Conservation (phyloP, 1,140 invertebrate species). For the Pseudomyrmex flavicornis region DNA sequence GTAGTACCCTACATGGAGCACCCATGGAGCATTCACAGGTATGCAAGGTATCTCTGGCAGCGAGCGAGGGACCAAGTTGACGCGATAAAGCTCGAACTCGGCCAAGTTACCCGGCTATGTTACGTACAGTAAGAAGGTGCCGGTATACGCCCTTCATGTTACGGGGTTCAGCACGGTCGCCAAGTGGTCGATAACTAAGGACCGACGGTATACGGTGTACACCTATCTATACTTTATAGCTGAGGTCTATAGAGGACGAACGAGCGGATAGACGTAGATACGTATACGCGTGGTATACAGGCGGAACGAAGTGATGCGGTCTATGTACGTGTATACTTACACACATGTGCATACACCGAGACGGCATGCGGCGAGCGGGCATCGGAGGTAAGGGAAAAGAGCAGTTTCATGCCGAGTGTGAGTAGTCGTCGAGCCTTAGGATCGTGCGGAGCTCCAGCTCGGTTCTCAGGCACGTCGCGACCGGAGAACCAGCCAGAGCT, state of each 20-base stretch:
- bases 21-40: constrained; percentile 17
- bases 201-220: constrained; percentile 35
- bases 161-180: constrained; percentile 58
- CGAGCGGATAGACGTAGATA: background rate
- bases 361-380: constrained; percentile 41
- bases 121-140: constrained; percentile 30
- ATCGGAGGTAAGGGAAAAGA: constrained; percentile 55
- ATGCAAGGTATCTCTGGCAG: constrained; percentile 39
- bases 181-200: constrained; percentile 63
- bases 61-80: background rate
- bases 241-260: constrained; percentile 29
- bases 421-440: constrained; percentile 61
- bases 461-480: constrained; percentile 39
- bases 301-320: background rate
- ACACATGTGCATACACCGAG: background rate
- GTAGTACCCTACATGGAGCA: constrained; percentile 17
- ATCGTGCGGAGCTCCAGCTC: constrained; percentile 65
- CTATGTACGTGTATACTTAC: background rate
- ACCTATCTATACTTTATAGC: constrained; percentile 45
- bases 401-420: constrained; percentile 57
- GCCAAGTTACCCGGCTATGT: constrained; percentile 42
- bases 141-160: constrained; percentile 54
- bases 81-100: constrained; percentile 45
- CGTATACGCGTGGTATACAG: constrained; percentile 8
- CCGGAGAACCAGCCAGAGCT: constrained; percentile 34